Evolutionary conservation across 2,113 vertebrate genomes (phyloP).

Genomic region (Cinclus mexicanus): DNA sequence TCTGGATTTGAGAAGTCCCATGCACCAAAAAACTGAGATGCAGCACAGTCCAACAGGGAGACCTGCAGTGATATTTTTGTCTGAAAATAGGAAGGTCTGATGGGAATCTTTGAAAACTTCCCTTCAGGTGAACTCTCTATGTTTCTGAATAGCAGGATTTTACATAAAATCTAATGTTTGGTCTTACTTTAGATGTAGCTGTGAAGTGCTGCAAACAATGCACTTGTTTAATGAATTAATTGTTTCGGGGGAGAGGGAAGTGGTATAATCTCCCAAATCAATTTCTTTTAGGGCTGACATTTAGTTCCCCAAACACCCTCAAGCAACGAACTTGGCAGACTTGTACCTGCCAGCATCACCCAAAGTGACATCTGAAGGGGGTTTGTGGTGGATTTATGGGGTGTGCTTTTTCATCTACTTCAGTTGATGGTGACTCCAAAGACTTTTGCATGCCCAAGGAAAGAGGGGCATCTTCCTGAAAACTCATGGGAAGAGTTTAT

Average conservation of each 20-base stretch:
- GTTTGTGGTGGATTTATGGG: not conserved
- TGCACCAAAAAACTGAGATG: not conserved
- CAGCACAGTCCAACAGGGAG: not conserved
- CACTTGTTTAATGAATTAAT: not conserved
- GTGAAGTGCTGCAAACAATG: not conserved
- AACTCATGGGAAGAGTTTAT: not conserved
- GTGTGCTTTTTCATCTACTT: not conserved
- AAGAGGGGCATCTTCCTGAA: not conserved
- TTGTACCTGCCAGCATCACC: rapidly evolving
- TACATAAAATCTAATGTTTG: not conserved
- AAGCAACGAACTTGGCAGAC: not conserved
- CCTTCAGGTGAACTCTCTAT: not conserved
- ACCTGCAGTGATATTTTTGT: rapidly evolving
- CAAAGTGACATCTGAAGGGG: not conserved
- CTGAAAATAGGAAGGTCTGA: not conserved
- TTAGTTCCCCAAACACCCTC: not conserved
- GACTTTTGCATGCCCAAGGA: not conserved
- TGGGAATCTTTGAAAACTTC: not conserved
- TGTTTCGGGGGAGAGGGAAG: rapidly evolving
- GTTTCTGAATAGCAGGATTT: not conserved
- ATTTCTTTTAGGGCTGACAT: not conserved
- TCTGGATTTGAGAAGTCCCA: not conserved
- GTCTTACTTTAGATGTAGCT: not conserved
- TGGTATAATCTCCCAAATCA: not conserved
- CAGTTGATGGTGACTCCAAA: not conserved